Base-by-base conservation (phyloP, 2,797 vertebrate species). In the Intellagama lesueurii region DNA sequence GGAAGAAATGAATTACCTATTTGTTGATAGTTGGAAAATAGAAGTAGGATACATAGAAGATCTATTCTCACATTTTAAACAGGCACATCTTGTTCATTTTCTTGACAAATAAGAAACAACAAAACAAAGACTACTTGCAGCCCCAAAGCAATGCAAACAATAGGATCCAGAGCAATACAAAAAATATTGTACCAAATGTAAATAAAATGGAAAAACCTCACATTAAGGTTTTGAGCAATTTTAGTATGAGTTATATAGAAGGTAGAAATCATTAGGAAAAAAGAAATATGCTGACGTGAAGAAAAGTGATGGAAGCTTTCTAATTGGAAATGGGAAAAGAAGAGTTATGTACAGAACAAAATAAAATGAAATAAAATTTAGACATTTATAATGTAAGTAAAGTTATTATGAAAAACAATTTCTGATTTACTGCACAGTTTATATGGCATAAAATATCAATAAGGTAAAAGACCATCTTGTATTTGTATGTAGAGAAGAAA, bases 221-320 rank as follows among this genome's bases (percentile, higher is more conserved):
- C 49, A 86, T 81, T 87, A 17, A 83, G 64, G 16, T 47, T 5
- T 81, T 56, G 14, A 81, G 17, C 80, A 81, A 64, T 81, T 24
- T 11, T 32, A 64, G 32, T 5, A 35, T 35, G 19, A 64, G 30
- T 35, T 32, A 81, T 22, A 66, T 64, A 35, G 35, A 81, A n/a
- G 17, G 73, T 76, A 56, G 11, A 64, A 64, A 64, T 19, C 8
- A 1, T 52, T 52, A 52, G 16, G 9, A 80, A 81, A 60, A 32
- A n/a, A 81, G 30, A 7, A 60, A 81, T 5, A 35, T 77, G 40
- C 22, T 77, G 49, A 81, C n/a, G 14, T 79, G 6, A 4, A 26
- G 26, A 30, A 12, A 79, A 19, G 5, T 32, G 5, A 44, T 7
- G 64, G 60, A 3, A 40, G 32, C 60, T 40, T 26, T 82, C 64